Evolutionary conservation across 2,888 invertebrate species (phyloP).

Genomic region (Drosophila borealis): DNA sequence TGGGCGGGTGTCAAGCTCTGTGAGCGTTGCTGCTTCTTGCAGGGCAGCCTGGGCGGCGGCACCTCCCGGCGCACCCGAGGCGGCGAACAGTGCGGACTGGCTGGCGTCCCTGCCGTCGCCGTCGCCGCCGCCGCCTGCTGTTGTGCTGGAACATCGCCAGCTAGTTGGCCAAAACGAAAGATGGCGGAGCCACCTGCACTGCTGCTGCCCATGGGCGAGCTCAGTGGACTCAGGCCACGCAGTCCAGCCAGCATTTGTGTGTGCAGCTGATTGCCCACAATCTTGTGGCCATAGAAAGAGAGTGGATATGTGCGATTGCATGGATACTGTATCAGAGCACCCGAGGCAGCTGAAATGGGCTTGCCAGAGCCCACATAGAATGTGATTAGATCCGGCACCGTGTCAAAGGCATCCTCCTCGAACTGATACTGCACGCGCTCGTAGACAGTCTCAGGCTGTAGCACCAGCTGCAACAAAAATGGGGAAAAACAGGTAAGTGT

Average conservation of each 20-base stretch:
- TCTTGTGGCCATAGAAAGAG: conserved; percentile 89
- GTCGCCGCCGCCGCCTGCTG: conserved; percentile 69
- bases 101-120: conserved; percentile 71
- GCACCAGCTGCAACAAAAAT: conserved; percentile 87
- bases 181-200: conserved; percentile 75
- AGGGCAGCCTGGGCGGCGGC: conserved; percentile 86
- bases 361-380: conserved; percentile 96
- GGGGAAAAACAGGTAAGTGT: background rate
- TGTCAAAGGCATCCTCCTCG: conserved; percentile 96
- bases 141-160: conserved; percentile 22
- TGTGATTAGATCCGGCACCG: conserved; percentile 96
- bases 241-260: conserved; percentile 84
- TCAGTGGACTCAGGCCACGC: conserved; percentile 84
- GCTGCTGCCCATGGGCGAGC: conserved; percentile 84
- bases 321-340: conserved; percentile 94
- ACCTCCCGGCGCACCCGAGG: conserved; percentile 86
- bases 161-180: conserved; percentile 76
- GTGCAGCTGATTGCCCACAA: conserved; percentile 86
- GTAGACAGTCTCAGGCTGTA: conserved; percentile 96
- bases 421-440: conserved; percentile 96
- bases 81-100: conserved; percentile 86
- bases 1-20: conserved; percentile 91
- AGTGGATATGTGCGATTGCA: conserved; percentile 92
- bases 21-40: conserved; percentile 89
- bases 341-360: conserved; percentile 94